A percentile compares a stretch with the other conserved stretches of the same genome.
Conservation (phyloP, 2,113 vertebrate genomes). For the Machaerirhynchus nigripectus region DNA sequence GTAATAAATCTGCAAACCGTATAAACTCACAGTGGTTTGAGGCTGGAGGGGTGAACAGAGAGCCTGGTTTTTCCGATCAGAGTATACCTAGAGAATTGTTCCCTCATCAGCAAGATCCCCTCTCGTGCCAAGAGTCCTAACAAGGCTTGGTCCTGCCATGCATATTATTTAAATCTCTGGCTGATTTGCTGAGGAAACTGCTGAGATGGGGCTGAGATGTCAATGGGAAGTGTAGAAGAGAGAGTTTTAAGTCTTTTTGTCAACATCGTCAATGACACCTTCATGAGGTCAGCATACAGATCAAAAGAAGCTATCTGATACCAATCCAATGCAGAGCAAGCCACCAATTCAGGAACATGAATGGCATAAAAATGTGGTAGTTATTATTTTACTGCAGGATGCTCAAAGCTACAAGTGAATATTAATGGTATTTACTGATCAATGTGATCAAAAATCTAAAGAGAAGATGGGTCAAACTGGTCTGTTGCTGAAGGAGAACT, state of each 20-base stretch:
- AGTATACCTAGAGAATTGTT: not conserved
- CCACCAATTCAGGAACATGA: not conserved
- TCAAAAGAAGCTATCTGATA: not conserved
- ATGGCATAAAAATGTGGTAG: not conserved
- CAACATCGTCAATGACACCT: not conserved
- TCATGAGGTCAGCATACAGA: not conserved
- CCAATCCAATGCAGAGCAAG: not conserved
- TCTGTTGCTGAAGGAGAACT: not conserved
- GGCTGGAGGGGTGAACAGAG: not conserved
- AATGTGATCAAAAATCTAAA: not conserved
- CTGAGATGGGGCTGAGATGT: not conserved
- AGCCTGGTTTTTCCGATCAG: not conserved
- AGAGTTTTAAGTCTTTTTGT: not conserved
- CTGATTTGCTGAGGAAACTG: not conserved
- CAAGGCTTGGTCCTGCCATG: not conserved
- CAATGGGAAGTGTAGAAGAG: not conserved
- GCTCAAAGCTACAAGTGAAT: not conserved
- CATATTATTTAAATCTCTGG: not conserved
- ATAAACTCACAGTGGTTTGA: not conserved
- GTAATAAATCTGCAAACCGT: not conserved
- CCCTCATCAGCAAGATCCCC: not conserved
- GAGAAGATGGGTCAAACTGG: not conserved
- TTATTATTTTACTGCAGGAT: not conserved
- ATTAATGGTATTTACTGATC: not conserved
- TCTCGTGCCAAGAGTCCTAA: fast-evolving